These are phyloP conservation scores for Physocephala rufipes DNA, from an alignment of 2,888 invertebrate species.

Conservation along the genomic window DNA sequence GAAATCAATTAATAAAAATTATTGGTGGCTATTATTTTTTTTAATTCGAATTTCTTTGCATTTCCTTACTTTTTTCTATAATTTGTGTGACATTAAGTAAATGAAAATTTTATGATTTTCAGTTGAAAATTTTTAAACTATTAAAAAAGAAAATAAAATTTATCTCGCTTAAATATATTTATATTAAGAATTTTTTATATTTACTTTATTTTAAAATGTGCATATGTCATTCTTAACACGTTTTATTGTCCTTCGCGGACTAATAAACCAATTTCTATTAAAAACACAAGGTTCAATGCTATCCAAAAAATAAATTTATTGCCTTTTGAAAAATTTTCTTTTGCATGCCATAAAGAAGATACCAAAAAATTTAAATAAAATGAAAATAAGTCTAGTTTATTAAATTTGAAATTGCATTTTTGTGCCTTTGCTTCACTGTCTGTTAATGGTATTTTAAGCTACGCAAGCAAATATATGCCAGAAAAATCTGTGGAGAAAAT, in stretches of 20 bases:
- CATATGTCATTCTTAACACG: too few relatives aligned
- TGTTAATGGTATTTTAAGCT: neutral
- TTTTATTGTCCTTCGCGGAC: neutral
- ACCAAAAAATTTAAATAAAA: neutral
- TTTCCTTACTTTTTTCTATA: neutral
- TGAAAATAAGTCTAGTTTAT: neutral
- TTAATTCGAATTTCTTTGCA: neutral
- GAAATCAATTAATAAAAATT: too few relatives aligned
- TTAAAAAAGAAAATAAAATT: neutral
- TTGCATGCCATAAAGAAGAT: neutral
- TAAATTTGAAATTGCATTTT: neutral
- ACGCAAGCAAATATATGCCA: neutral
- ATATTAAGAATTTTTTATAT: neutral
- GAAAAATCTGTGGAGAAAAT: conserved; percentile 6
- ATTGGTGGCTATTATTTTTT: neutral
- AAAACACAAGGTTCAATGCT: neutral
- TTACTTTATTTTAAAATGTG: too few relatives aligned
- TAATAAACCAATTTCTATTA: neutral
- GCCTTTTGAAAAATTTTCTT: neutral
- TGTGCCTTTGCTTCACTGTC: neutral
- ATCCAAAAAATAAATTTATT: neutral
- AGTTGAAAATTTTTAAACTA: neutral
- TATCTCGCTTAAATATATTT: neutral
- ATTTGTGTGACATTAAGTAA: neutral
- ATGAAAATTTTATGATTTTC: neutral